These are phyloP conservation scores for Heliconius melpomene DNA, from an alignment of 1,140 invertebrate genomes.

Conservation along the genomic window DNA sequence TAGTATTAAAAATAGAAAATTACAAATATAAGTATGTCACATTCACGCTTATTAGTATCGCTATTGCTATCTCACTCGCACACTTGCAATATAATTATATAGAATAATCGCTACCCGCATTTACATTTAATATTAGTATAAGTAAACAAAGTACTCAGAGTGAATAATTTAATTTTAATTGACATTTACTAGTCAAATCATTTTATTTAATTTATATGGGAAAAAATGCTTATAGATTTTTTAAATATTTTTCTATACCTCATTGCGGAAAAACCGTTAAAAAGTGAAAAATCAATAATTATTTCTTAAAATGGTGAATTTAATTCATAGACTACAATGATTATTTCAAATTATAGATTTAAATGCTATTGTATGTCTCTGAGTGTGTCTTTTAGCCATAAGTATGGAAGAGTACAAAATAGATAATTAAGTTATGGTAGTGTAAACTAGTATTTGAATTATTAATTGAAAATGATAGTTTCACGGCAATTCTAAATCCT, in stretches of 20 bases:
- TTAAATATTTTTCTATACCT: no score
- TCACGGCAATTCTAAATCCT: no score
- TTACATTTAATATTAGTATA: background rate
- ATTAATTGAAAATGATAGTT: no score
- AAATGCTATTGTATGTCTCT: background rate
- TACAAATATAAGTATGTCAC: background rate
- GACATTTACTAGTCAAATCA: background rate
- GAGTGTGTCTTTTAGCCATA: background rate
- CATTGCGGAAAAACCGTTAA: no score
- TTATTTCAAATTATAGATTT: background rate
- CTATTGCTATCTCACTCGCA: constrained; percentile 11
- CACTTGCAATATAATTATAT: background rate
- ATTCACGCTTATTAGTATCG: constrained; percentile 2
- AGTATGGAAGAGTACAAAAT: constrained; percentile 1
- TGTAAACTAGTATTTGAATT: no score
- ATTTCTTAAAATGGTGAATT: no score
- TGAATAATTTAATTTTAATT: background rate
- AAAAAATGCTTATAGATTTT: no score
- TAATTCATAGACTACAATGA: no score
- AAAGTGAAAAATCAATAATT: no score
- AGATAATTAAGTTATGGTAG: background rate
- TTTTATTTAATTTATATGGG: background rate
- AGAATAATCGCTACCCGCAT: background rate
- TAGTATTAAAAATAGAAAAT: background rate
- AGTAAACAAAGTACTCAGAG: background rate